Evolutionary conservation across 2,113 vertebrate species (phyloP).

Genomic region (Oryzias melastigma): DNA sequence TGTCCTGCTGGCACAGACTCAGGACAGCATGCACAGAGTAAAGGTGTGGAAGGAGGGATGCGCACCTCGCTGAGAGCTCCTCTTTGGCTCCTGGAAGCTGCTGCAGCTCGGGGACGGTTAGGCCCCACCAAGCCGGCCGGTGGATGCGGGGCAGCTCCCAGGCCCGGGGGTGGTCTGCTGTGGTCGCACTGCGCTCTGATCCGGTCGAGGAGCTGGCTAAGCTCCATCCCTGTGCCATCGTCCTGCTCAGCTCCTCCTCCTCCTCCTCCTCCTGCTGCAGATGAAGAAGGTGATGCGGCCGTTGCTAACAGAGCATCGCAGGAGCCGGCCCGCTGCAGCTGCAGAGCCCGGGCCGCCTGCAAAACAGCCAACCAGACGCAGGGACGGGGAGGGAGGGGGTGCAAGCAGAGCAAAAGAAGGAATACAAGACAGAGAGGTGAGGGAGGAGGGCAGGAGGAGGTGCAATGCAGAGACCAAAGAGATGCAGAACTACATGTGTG

Average conservation of each 20-base stretch:
- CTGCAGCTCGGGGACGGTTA: constrained; percentile 31
- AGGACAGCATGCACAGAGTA: constrained; percentile 16
- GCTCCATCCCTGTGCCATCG: constrained; percentile 94
- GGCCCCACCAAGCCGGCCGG: constrained; percentile 42
- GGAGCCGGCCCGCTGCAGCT: constrained; percentile 69
- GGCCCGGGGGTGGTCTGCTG: constrained; percentile 37
- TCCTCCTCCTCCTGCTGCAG: constrained; percentile 36
- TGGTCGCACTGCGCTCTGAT: constrained; percentile 84
- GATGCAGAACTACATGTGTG: not conserved
- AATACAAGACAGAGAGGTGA: constrained; percentile 4
- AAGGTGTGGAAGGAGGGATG: constrained; percentile 3
- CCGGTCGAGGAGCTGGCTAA: constrained; percentile 85
- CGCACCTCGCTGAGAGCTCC: constrained; percentile 66
- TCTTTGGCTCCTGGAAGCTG: constrained; percentile 49
- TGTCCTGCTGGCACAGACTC: constrained; percentile 47
- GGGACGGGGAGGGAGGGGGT: constrained; percentile 9
- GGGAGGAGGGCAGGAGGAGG: constrained; percentile 23
- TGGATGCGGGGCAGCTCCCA: constrained; percentile 42
- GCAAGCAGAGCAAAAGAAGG: constrained; percentile 36
- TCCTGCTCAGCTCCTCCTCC: constrained; percentile 81
- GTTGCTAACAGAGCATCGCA: constrained; percentile 65
- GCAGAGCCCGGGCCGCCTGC: constrained; percentile 81
- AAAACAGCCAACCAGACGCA: constrained; percentile 50
- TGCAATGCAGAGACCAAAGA: not conserved
- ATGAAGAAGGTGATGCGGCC: constrained; percentile 17